These are phyloP conservation scores for Bradypodion ventrale DNA, from an alignment of 2,797 vertebrate species.

Conservation along the genomic window DNA sequence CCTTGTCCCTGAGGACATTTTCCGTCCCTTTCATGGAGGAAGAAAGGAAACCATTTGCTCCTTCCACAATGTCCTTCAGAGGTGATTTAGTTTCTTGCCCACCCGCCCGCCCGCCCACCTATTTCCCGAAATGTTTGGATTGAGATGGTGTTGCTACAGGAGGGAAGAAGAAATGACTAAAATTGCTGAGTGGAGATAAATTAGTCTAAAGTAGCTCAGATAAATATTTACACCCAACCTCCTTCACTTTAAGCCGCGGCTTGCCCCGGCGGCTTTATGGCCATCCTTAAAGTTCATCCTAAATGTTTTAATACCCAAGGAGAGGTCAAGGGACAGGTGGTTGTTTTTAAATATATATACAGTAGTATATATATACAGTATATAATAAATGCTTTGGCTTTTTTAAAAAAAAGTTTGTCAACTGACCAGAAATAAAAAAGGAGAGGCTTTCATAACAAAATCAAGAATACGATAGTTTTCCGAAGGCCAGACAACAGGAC, in stretches of 20 bases:
- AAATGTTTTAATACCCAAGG: background rate
- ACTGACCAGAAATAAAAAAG: background rate
- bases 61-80: constrained; percentile 41
- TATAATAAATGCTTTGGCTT: background rate
- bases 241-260: constrained; percentile 19
- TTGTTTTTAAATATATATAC: too few relatives aligned
- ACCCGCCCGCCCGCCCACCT: too few relatives aligned
- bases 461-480: background rate
- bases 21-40: constrained; percentile 53
- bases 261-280: background rate
- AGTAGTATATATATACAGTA: too few relatives aligned
- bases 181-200: constrained; percentile 26
- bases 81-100: constrained; percentile 43
- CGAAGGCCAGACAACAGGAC: background rate
- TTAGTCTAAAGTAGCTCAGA: constrained; percentile 26
- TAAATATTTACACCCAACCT: constrained; percentile 51
- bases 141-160: background rate
- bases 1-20: constrained; percentile 22
- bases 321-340: background rate
- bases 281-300: background rate
- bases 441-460: background rate
- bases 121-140: constrained; percentile 47
- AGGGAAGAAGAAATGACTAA: constrained; percentile 35
- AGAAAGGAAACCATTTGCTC: constrained; percentile 50
- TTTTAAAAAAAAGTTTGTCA: background rate